Base-by-base conservation (phyloP, 2,797 vertebrate species). In the Orientallactaga sibirica region DNA sequence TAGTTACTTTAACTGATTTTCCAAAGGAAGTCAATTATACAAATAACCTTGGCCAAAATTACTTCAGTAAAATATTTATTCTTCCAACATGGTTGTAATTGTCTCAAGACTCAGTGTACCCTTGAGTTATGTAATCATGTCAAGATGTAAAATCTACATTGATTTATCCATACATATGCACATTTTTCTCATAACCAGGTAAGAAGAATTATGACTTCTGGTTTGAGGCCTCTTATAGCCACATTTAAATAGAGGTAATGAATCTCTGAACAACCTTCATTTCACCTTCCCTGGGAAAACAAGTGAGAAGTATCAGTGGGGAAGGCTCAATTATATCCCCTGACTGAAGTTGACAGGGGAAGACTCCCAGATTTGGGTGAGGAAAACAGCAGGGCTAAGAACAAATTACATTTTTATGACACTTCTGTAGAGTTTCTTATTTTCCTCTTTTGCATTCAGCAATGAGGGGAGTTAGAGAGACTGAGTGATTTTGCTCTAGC, bases 61-160 rank as follows among this genome's bases (percentile, higher is more conserved):
- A 25, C 55, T 43, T 73, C 29, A 61, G n/a, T 48, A 37, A 12
- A 62, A 37, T 75, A 18, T 62, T 84, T 78, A n/a, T 22, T 81
- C 76, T 91, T 93, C 9, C 2, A 11, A 78, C 5, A n/a, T 29
- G 43, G 7, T 5, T 37, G 2, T 58, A 14, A 87, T 43, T 61
- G 52, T 78, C 70, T 90, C 88, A 62, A 94, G 61, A 58, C 20
- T 8, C 22, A 33, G n/a, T 16, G 6, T 37, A 24, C 5, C 48
- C 52, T 29, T 52, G 4, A 92, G 29, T 41, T 61, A 19, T 58
- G 62, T 71, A 85, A 88, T 68, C 76, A 3, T 33, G 6, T 73
- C 29, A 89, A 78, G 41, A 88, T 55, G 92, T 77, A 87, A 20
- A 84, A 62, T 80, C 73, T 66, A 58, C 33, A 55, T 73, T 91